Conservation (phyloP, 1,140 invertebrate species). For the Theocolax elegans region DNA sequence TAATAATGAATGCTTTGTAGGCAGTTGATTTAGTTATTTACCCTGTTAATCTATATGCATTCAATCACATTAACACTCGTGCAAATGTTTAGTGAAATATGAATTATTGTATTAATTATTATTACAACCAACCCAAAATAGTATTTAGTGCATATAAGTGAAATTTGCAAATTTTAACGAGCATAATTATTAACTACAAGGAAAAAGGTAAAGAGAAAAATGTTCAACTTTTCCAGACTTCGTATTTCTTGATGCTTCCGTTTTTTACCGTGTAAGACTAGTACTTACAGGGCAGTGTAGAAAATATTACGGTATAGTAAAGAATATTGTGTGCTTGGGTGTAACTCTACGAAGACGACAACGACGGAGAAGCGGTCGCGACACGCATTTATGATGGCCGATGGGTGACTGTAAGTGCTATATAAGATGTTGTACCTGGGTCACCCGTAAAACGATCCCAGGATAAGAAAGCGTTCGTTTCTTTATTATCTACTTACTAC, state of each 20-base stretch:
- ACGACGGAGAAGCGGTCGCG: constrained; percentile 36
- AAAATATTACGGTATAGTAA: constrained; percentile 13
- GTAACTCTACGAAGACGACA: background rate
- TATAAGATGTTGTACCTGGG: constrained; percentile 50
- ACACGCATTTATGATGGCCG: constrained; percentile 49
- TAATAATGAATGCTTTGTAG: constrained; percentile 2
- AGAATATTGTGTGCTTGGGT: constrained; percentile 10
- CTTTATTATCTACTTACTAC: constrained; percentile 58
- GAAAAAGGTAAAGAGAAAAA: too few species aligned
- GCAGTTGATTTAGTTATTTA: too few species aligned
- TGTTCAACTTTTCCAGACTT: too few species aligned
- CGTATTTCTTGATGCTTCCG: too few species aligned
- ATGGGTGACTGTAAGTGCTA: constrained; percentile 50
- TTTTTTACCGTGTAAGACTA: constrained; percentile 17
- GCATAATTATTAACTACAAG: too few species aligned
- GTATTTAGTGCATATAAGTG: too few species aligned
- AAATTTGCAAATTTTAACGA: too few species aligned
- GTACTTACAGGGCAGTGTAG: background rate
- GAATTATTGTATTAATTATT: too few species aligned
- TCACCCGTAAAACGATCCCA: constrained; percentile 51
- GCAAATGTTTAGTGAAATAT: too few species aligned
- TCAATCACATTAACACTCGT: too few species aligned
- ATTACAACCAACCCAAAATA: too few species aligned
- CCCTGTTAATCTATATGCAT: too few species aligned
- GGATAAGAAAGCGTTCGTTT: constrained; percentile 43